These are phyloP conservation scores for Malacosoma neustria DNA, from an alignment of 2,888 invertebrate species.

Conservation along the genomic window DNA sequence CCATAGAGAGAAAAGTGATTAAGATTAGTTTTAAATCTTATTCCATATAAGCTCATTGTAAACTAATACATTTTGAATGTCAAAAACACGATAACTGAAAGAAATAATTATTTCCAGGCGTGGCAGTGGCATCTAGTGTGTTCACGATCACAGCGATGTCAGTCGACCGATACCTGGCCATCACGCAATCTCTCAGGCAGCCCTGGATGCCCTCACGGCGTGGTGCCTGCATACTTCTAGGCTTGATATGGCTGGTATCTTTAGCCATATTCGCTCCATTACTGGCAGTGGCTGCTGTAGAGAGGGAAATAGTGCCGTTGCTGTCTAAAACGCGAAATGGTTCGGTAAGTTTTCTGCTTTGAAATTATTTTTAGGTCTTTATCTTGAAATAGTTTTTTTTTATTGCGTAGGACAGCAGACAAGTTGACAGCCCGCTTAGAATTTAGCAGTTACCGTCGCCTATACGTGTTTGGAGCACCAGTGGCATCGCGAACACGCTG, in stretches of 20 bases:
- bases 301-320: conserved; percentile 49
- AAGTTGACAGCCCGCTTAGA: too few species aligned
- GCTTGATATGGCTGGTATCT: conserved; percentile 78
- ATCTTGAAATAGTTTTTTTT: too few species aligned
- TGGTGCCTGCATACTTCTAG: conserved; percentile 78
- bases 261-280: conserved; percentile 80
- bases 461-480: too few species aligned
- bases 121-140: conserved; percentile 85
- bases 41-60: too few species aligned
- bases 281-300: conserved; percentile 66
- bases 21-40: too few species aligned
- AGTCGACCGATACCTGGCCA: conserved; percentile 83
- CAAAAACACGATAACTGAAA: too few species aligned
- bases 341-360: conserved; percentile 38
- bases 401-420: too few species aligned
- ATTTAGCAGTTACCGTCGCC: too few species aligned
- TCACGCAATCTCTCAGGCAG: conserved; percentile 82
- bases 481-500: too few species aligned
- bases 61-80: too few species aligned
- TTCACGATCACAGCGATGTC: conserved; percentile 88
- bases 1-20: too few species aligned
- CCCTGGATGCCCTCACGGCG: conserved; percentile 81
- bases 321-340: conserved; percentile 43
- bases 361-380: background rate
- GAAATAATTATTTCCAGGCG: conserved; percentile 75